Evolutionary conservation across 1,140 invertebrate genomes (phyloP).

Genomic region (Lepidurus couesii): DNA sequence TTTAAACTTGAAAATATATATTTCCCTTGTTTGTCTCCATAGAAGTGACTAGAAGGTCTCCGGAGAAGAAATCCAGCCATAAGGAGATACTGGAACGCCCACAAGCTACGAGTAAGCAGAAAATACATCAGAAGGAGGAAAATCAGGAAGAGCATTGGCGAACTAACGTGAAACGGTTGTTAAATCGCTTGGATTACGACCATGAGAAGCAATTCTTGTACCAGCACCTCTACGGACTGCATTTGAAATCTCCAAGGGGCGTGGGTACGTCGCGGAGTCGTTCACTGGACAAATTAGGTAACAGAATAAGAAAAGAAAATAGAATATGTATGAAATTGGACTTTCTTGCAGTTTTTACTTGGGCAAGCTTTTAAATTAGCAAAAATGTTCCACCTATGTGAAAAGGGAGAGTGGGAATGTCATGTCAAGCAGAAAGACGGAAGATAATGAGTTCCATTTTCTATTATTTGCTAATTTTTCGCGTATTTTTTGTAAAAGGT

Average conservation of each 20-base stretch:
- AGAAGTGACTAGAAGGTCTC: neutral
- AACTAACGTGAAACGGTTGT: neutral
- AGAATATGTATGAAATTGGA: too few relatives aligned
- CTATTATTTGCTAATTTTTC: too few relatives aligned
- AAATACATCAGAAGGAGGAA: neutral
- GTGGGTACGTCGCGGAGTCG: neutral
- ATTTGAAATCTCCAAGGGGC: neutral
- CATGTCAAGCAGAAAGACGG: too few relatives aligned
- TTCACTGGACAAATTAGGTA: neutral
- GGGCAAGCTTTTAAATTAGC: too few relatives aligned
- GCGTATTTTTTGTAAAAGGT: too few relatives aligned
- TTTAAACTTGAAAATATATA: too few relatives aligned
- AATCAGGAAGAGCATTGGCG: neutral
- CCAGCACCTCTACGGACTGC: neutral
- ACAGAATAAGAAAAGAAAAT: neutral
- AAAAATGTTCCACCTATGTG: too few relatives aligned
- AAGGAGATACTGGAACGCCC: neutral
- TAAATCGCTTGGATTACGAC: neutral
- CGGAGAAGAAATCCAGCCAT: neutral
- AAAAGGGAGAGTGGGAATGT: too few relatives aligned
- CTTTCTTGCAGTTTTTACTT: too few relatives aligned
- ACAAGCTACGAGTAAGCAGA: neutral
- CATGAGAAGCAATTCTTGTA: neutral
- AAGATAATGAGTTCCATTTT: too few relatives aligned
- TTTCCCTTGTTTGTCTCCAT: neutral